Percentiles rank a stretch among this genome's conserved stretches.
These are phyloP conservation scores for Heteromyza rotundicornis DNA, from an alignment of 2,888 invertebrate species.

Conservation along the genomic window DNA sequence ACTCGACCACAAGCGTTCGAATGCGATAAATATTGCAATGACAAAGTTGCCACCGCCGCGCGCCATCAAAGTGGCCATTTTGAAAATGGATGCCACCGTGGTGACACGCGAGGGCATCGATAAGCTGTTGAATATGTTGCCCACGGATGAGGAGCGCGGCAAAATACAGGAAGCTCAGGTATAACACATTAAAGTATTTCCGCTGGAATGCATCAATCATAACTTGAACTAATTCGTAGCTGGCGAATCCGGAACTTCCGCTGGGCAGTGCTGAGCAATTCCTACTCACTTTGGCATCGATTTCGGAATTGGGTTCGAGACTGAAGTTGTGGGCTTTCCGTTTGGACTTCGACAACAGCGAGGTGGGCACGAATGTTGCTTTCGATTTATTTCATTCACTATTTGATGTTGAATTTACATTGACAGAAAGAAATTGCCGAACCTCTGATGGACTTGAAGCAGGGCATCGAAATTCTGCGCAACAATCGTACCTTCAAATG, in stretches of 20 bases:
- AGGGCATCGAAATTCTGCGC: constrained; percentile 90
- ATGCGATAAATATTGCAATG: constrained; percentile 99
- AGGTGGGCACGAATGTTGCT: constrained; percentile 68
- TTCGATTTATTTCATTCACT: neutral
- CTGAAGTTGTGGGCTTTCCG: constrained; percentile 98
- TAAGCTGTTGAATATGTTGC: constrained; percentile 96
- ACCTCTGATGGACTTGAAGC: constrained; percentile 97
- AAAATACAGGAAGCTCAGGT: constrained; percentile 94
- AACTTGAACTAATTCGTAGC: constrained; percentile 34
- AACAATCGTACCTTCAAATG: constrained; percentile 93
- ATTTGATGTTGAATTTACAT: constrained; percentile 26
- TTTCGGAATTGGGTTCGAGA: constrained; percentile 91
- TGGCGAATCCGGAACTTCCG: constrained; percentile 61
- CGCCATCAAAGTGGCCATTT: constrained; percentile 97
- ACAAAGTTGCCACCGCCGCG: constrained; percentile 97
- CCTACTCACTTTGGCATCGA: constrained; percentile 92
- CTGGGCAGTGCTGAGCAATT: constrained; percentile 97
- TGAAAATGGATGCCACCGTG: constrained; percentile 99
- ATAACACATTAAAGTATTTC: neutral
- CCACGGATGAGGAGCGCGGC: constrained; percentile 94
- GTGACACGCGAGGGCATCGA: constrained; percentile 98
- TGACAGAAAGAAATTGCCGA: constrained; percentile 95
- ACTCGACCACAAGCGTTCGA: constrained; percentile 95
- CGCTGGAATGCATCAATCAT: neutral
- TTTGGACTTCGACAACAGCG: constrained; percentile 95